Conservation (phyloP, 2,888 invertebrate genomes). For the Eilema depressum region DNA sequence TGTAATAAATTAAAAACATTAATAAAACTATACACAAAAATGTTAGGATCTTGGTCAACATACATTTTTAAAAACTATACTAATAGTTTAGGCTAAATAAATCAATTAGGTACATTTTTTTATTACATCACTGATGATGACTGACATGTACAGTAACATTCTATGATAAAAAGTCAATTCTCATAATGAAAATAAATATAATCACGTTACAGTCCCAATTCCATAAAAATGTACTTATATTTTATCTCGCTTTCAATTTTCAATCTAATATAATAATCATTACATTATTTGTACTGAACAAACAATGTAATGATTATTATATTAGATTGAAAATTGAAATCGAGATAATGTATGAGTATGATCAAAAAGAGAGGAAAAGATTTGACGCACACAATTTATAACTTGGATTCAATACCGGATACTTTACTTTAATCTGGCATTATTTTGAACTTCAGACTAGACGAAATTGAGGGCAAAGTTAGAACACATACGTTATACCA, state of each 20-base stretch:
- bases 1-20: constrained; percentile 62
- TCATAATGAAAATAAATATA: not conserved
- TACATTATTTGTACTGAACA: not conserved
- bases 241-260: not conserved
- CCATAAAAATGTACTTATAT: not conserved
- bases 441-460: no score
- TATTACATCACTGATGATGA: not conserved
- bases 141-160: not conserved
- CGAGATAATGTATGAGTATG: not conserved
- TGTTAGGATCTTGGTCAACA: not conserved
- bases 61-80: no score
- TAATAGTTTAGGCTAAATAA: not conserved
- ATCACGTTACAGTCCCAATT: not conserved
- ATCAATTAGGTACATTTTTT: not conserved
- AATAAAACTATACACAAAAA: not conserved
- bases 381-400: not conserved
- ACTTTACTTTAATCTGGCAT: no score
- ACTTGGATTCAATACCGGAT: no score
- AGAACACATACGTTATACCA: not conserved
- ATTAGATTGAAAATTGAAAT: no score
- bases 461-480: not conserved
- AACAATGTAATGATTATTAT: not conserved
- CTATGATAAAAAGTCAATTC: not conserved
- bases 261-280: not conserved
- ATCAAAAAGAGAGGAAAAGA: not conserved